phyloP scores from a whole-genome alignment of 2,888 invertebrate species.

The Rhyacophila evoluta region DNA sequence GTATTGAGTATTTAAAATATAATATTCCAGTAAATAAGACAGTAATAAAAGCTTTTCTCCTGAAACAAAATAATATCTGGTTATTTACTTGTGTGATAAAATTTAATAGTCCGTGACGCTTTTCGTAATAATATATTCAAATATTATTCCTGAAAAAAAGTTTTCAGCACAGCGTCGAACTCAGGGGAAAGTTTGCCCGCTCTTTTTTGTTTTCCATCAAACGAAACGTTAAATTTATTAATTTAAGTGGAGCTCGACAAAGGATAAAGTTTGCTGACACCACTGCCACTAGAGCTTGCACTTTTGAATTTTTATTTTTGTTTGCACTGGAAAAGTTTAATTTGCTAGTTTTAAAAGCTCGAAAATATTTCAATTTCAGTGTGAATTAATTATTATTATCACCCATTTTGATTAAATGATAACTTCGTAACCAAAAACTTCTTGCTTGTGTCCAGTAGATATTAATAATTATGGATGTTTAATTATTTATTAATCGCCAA shows the following conservation, averaged over 20 bases:
- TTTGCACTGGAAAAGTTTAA: background rate
- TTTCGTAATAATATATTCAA: constrained; percentile 37
- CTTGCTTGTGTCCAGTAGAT: too few relatives aligned
- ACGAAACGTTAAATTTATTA: constrained; percentile 32
- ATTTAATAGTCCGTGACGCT: constrained; percentile 27
- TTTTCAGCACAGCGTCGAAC: background rate
- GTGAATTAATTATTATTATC: too few relatives aligned
- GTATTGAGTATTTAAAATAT: too few relatives aligned
- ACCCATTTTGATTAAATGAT: too few relatives aligned
- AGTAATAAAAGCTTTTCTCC: background rate
- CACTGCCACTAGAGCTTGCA: background rate
- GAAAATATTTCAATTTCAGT: too few relatives aligned
- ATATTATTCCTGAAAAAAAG: constrained; percentile 6
- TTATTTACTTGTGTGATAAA: constrained; percentile 17
- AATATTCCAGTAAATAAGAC: background rate
- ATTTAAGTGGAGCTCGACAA: constrained; percentile 31
- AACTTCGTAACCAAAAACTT: too few relatives aligned
- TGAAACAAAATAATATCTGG: background rate
- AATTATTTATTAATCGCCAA: too few relatives aligned
- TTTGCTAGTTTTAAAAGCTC: background rate
- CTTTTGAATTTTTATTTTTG: background rate
- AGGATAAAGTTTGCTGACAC: constrained; percentile 35
- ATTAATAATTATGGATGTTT: too few relatives aligned
- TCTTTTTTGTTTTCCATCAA: background rate
- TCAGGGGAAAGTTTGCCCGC: background rate